Conservation (phyloP, 2,888 invertebrate species). For the Lymantria dispar region DNA sequence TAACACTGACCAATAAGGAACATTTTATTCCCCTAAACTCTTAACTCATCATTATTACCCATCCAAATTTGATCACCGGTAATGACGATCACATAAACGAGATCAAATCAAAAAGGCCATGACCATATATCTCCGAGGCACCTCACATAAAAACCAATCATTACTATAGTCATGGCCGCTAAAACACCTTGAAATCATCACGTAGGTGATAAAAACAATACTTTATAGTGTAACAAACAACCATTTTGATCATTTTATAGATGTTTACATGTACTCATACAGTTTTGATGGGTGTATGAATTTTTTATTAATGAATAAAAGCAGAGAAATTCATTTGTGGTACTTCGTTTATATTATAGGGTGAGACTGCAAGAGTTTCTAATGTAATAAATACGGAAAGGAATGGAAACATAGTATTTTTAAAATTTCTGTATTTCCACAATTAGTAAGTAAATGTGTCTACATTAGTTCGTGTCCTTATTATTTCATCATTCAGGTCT, state of each 20-base stretch:
- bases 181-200: constrained; percentile 48
- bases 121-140: constrained; percentile 16
- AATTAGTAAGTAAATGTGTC: too few species aligned
- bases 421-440: too few species aligned
- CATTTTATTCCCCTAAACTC: neutral
- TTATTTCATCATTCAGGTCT: too few species aligned
- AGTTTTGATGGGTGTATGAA: constrained; percentile 35
- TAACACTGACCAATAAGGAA: too few species aligned
- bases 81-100: constrained; percentile 5
- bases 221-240: constrained; percentile 50
- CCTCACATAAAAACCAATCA: constrained; percentile 25
- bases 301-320: constrained; percentile 34
- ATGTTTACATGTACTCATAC: constrained; percentile 41
- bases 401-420: too few species aligned
- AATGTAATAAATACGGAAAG: too few species aligned
- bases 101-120: constrained; percentile 15
- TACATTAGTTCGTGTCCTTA: too few species aligned
- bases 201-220: constrained; percentile 39
- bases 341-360: constrained; percentile 4
- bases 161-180: constrained; percentile 16
- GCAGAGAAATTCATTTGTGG: constrained; percentile 12
- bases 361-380: neutral
- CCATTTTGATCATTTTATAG: constrained; percentile 38
- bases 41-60: neutral
- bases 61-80: neutral